These are phyloP conservation scores for Ischnura elegans DNA, from an alignment of 2,888 invertebrate genomes.

Conservation along the genomic window DNA sequence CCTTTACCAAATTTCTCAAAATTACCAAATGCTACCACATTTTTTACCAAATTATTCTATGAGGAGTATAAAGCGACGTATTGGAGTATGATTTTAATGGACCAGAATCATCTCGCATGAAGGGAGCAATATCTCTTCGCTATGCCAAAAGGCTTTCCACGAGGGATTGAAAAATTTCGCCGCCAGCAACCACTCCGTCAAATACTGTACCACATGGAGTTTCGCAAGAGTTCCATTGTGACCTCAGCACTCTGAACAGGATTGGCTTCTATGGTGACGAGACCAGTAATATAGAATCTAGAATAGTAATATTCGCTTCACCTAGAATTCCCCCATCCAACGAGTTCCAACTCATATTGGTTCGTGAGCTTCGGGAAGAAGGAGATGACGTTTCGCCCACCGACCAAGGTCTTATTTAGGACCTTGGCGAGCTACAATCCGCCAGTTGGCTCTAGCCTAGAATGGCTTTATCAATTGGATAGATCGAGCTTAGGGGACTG, in stretches of 20 bases:
- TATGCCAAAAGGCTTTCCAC: too few relatives aligned
- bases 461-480: background rate
- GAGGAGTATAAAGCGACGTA: too few relatives aligned
- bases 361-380: background rate
- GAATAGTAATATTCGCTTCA: too few relatives aligned
- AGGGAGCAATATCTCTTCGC: too few relatives aligned
- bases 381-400: background rate
- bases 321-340: background rate
- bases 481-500: too few relatives aligned
- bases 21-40: too few relatives aligned
- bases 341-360: background rate
- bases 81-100: too few relatives aligned
- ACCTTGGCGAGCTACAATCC: background rate
- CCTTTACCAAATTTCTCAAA: too few relatives aligned
- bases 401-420: background rate
- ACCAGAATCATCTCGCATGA: too few relatives aligned
- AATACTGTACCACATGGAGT: background rate
- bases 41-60: too few relatives aligned
- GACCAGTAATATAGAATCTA: background rate
- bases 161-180: background rate
- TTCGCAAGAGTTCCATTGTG: background rate
- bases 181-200: background rate
- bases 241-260: background rate
- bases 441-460: background rate
- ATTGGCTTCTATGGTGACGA: background rate